Evolutionary conservation across 2,113 vertebrate species (phyloP), one percentile per base, ranked within the genome.

Genomic region (Leuciscus idus): DNA sequence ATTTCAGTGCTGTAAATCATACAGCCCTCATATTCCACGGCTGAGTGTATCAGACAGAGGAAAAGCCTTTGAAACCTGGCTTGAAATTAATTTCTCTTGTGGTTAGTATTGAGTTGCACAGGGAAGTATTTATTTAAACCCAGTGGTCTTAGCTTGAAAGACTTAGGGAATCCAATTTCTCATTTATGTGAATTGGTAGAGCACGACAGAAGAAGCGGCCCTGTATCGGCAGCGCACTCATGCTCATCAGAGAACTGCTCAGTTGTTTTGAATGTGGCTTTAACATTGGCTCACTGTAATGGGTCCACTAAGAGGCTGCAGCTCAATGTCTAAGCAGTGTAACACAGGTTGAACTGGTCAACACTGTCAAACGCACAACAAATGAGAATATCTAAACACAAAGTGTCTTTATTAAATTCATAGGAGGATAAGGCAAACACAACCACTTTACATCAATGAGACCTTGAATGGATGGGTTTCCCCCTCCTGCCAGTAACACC

Each of bases 21-120:
- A 50, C 19, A 10, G 8, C 46, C 11, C 48, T 66, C 39, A 68
- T 30, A 74, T 84, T 68, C 61, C 61, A 46, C 26, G 13, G 19
- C 43, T 26, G 4, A 66, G n/a, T 23, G 30, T 83, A 83, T 88
- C 88, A 85, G 86, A 57, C 52, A 48, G 15, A 55, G 57, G 43
- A 77, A n/a, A 68, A 84, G 43, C 23, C 12, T 46, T 30, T 76
- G n/a, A 61, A 89, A 36, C 23, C 26, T 4, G 39, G 23, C 23
- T 28, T 72, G 12, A 50, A 52, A 52, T 85, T 83, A 78, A 36
- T 83, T 83, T 70, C 48, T 86, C 70, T 28, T 73, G 59, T 21
- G 46, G 50, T 61, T 52, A 10, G 17, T 13, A 33, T 62, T 33
- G 17, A 28, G 36, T 64, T 66, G 62, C 84, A 79, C 15, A 61